Evolutionary conservation across 2,797 vertebrate genomes (phyloP), one percentile per base, ranked within the genome.

Genomic region (Gastrophryne carolinensis): DNA sequence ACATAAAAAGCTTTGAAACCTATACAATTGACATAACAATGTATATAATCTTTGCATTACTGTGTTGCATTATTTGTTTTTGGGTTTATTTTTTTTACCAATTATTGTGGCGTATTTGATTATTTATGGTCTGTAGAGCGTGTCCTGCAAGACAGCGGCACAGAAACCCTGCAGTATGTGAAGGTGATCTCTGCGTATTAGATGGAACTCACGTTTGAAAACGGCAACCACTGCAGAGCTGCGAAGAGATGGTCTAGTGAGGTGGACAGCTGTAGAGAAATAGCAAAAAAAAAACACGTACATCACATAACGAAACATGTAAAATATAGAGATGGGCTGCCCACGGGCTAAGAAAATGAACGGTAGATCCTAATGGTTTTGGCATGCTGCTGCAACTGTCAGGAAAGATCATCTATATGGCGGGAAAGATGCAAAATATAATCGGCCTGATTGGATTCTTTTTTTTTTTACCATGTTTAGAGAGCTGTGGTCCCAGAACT

Each of bases 91-190:
- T 6, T 30, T 10, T 1, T 17, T 57, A n/a, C 5, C 21, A 17
- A 19, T 49, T 11, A 32, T 8, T 32, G 2, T 57, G 3, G 30
- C 30, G n/a, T 32, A 5, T 13, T 37, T 15, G n/a, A 13, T 47
- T n/a, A 47, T 17, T n/a, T 53, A 27, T 23, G 34, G 35, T 7
- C 37, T 19, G 34, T 1, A 8, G 26, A 6, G 15, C 30, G 10
- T 29, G 21, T 39, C 39, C 23, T 53, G 12, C 4, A n/a, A 37
- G 47, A 21, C 19, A 32, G 8, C 23, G 19, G 23, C 10, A 1
- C 29, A 27, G 68, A 35, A 52, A 7, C 41, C 21, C 69, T 52
- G 57, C 69, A 72, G 56, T 71, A 60, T 71, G 37, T 60, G 29
- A 71, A 69, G 27, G 54, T 71, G 66, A 57, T 49, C 68, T 70